A percentile compares a stretch with the other conserved stretches of the same genome.
These are phyloP conservation scores for Cossypha niveicapilla DNA, from an alignment of 2,797 vertebrate species.

Conservation along the genomic window DNA sequence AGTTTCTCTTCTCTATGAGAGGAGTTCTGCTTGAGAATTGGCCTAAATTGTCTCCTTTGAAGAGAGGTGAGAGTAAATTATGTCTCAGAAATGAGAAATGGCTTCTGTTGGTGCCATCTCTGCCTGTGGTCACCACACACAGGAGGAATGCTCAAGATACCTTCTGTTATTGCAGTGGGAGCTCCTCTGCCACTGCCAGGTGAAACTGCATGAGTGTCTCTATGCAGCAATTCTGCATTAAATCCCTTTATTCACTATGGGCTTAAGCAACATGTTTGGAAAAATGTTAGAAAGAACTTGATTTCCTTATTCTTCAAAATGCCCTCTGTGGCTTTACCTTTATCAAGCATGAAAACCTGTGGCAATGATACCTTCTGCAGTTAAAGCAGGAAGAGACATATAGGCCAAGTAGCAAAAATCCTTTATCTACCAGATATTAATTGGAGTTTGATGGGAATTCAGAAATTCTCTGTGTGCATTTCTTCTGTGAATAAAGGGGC, in stretches of 20 bases:
- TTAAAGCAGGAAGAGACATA: background rate
- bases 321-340: background rate
- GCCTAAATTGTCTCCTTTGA: background rate
- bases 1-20: background rate
- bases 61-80: background rate
- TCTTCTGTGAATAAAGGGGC: background rate
- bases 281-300: background rate
- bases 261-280: background rate
- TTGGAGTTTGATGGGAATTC: background rate
- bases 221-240: background rate
- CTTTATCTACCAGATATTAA: background rate
- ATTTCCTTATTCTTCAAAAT: background rate
- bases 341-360: background rate
- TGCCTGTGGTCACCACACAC: background rate
- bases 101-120: background rate
- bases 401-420: background rate
- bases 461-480: rapidly evolving
- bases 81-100: background rate
- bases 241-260: background rate
- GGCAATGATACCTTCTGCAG: background rate
- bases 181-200: background rate
- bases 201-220: background rate
- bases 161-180: background rate
- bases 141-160: background rate
- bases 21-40: background rate